These are phyloP conservation scores for Scaeva pyrastri DNA, from an alignment of 2,888 invertebrate genomes.

Conservation along the genomic window DNA sequence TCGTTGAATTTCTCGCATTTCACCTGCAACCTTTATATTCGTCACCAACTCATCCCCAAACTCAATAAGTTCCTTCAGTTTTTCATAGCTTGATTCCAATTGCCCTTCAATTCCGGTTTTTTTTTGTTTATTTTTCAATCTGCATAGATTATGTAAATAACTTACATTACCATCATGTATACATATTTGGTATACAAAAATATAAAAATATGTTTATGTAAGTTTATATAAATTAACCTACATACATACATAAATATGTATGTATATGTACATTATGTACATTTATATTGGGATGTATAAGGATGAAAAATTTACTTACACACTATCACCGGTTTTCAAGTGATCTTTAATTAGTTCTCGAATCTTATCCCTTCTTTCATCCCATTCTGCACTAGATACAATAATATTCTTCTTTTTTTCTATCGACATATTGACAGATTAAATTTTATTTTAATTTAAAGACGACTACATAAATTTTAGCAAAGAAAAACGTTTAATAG, in stretches of 20 bases:
- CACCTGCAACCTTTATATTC: conserved; percentile 91
- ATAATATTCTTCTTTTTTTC: not conserved
- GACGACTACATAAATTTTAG: not conserved
- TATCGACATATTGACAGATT: conserved; percentile 28
- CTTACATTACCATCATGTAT: no score
- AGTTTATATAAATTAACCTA: no score
- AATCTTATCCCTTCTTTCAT: conserved; percentile 50
- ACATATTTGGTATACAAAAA: no score
- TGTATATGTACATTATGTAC: not conserved
- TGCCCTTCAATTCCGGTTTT: conserved; percentile 87
- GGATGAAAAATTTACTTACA: conserved; percentile 15
- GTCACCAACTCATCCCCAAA: conserved; percentile 90
- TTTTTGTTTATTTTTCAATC: conserved; percentile 82
- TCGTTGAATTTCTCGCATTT: conserved; percentile 88
- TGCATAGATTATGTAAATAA: no score
- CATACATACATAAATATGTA: no score
- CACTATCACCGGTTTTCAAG: conserved; percentile 31
- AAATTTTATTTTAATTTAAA: not conserved
- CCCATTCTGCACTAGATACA: conserved; percentile 6
- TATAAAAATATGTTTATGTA: no score
- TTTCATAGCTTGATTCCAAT: conserved; percentile 87
- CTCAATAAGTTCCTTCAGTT: conserved; percentile 87
- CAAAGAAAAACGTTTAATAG: not conserved
- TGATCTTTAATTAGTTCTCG: conserved; percentile 40
- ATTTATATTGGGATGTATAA: not conserved